Percentiles rank a stretch among this genome's conserved stretches.
Conservation (phyloP, 2,797 vertebrate genomes). For the Halcyon badia region DNA sequence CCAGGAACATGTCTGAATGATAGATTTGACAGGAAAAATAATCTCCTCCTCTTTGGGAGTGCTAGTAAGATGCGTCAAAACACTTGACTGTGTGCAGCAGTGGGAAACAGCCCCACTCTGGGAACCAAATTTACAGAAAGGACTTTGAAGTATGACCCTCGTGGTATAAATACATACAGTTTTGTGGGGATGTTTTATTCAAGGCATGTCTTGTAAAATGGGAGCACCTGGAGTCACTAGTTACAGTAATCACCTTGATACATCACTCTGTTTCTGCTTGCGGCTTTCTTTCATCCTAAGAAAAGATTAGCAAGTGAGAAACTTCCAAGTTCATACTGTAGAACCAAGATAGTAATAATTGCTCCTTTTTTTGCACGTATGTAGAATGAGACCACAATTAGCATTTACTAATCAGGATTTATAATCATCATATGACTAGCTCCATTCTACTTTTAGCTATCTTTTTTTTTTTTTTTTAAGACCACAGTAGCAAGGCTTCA, state of each 20-base stretch:
- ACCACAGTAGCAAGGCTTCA: not conserved
- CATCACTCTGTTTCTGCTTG: not conserved
- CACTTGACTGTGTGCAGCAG: not conserved
- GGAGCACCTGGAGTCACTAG: not conserved
- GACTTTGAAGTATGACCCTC: not conserved
- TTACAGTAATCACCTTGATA: not conserved
- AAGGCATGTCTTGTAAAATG: not conserved
- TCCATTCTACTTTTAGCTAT: not conserved
- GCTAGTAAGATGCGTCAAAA: not conserved
- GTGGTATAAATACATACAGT: not conserved
- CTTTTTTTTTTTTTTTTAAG: not conserved
- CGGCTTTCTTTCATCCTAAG: not conserved
- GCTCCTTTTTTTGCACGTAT: not conserved
- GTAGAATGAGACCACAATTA: not conserved
- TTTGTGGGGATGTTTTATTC: not conserved
- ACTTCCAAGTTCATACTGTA: not conserved
- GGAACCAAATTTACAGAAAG: not conserved
- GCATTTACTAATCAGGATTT: not conserved
- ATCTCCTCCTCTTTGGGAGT: not conserved
- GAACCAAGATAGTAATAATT: not conserved
- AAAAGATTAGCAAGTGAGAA: not conserved
- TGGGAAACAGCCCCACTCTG: not conserved
- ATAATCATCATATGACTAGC: not conserved
- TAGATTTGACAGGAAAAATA: constrained; percentile 29
- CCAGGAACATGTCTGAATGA: constrained; percentile 1